These are phyloP conservation scores for Drosophila teissieri DNA, from an alignment of 1,140 invertebrate species.

Conservation along the genomic window DNA sequence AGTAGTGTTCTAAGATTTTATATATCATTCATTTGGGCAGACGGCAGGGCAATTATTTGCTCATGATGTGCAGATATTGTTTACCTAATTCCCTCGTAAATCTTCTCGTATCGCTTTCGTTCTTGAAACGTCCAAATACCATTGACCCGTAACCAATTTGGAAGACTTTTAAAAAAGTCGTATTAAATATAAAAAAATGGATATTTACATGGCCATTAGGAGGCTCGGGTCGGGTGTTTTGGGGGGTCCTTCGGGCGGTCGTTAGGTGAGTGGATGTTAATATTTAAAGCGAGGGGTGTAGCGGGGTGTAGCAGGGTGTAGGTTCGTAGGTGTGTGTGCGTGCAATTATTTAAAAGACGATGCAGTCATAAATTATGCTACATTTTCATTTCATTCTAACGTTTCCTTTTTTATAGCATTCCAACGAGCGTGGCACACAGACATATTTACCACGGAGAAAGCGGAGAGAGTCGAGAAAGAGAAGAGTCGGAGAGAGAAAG, in stretches of 20 bases:
- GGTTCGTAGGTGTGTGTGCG: slow-evolving; percentile 54
- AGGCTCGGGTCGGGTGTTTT: background rate
- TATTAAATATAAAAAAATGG: slow-evolving; percentile 59
- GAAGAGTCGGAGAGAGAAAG: background rate
- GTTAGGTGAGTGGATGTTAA: slow-evolving; percentile 63
- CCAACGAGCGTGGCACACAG: slow-evolving; percentile 57
- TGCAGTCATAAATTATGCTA: slow-evolving; percentile 82
- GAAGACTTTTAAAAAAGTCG: slow-evolving; percentile 47
- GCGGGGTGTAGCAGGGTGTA: slow-evolving; percentile 1
- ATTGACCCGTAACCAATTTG: slow-evolving; percentile 59
- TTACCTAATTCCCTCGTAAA: slow-evolving; percentile 25
- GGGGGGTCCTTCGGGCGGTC: background rate
- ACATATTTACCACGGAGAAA: slow-evolving; percentile 27
- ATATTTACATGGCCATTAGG: slow-evolving; percentile 62
- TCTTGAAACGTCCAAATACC: slow-evolving; percentile 15
- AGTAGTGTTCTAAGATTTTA: background rate
- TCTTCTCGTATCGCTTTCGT: slow-evolving; percentile 29
- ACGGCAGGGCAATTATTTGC: slow-evolving; percentile 10
- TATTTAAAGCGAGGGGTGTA: slow-evolving; percentile 57
- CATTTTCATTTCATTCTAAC: slow-evolving; percentile 82
- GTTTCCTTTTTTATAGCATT: slow-evolving; percentile 82
- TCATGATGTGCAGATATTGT: slow-evolving; percentile 23
- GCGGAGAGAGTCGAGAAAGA: too few relatives aligned
- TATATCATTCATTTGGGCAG: slow-evolving; percentile 7
- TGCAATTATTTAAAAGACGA: slow-evolving; percentile 83